phyloP scores from a whole-genome alignment of 2,888 invertebrate species.

The Acanthosepion esculentum region DNA sequence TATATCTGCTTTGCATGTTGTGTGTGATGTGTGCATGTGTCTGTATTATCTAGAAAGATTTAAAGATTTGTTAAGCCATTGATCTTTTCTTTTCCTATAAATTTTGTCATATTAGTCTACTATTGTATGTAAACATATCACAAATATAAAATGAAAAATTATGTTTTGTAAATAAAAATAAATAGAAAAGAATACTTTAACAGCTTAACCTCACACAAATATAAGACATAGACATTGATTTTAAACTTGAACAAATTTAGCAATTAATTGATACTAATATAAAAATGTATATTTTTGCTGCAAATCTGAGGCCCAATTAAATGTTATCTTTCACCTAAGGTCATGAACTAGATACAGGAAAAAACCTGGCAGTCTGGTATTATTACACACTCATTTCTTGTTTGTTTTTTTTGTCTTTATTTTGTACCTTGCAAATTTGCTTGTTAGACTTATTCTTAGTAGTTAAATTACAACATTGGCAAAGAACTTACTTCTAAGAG shows the following conservation, averaged over 20 bases:
- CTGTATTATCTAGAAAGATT: too few relatives aligned
- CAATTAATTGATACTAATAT: neutral
- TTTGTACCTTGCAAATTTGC: neutral
- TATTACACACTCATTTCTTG: neutral
- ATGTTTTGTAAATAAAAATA: neutral
- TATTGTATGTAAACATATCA: neutral
- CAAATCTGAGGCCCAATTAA: neutral
- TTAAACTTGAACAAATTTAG: neutral
- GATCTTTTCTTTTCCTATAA: neutral
- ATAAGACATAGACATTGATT: neutral
- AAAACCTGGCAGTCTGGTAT: neutral
- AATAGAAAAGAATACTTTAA: neutral
- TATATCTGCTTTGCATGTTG: too few relatives aligned
- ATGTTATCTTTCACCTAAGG: constrained; percentile 11
- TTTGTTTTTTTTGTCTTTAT: neutral
- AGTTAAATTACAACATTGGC: neutral
- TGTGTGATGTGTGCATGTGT: too few relatives aligned
- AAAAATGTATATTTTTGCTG: neutral
- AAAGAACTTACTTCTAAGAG: neutral
- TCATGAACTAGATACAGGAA: neutral
- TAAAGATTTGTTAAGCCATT: neutral
- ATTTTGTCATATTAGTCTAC: neutral
- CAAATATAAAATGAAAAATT: neutral
- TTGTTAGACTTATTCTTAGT: neutral
- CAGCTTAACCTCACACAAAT: neutral